Conservation (phyloP, 2,797 vertebrate species). For the Falco concolor region DNA sequence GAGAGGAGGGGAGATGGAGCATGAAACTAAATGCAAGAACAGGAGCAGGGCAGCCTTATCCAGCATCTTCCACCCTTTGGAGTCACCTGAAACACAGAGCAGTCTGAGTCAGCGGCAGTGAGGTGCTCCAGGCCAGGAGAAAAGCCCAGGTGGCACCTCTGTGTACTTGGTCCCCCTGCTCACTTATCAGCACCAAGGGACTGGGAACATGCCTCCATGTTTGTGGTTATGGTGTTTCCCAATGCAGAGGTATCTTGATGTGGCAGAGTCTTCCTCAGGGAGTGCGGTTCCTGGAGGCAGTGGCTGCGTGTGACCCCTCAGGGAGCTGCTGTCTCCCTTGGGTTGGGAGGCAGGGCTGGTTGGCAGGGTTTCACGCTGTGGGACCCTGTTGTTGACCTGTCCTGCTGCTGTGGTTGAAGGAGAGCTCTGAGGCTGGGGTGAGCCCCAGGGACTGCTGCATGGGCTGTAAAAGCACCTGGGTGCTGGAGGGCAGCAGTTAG, state of each 20-base stretch:
- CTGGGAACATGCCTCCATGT: neutral
- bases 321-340: neutral
- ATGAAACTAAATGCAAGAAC: slow-evolving; percentile 80
- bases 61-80: slow-evolving; percentile 74
- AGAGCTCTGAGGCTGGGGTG: neutral
- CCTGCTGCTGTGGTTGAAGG: neutral
- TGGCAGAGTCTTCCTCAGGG: neutral
- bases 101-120: neutral
- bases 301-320: neutral
- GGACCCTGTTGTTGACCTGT: neutral
- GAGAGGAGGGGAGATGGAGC: slow-evolving; percentile 77
- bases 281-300: neutral
- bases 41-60: slow-evolving; percentile 81
- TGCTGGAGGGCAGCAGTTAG: neutral
- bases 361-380: neutral
- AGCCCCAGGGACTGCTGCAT: neutral
- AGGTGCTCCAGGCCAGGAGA: neutral
- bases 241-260: neutral
- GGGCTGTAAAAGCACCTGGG: neutral
- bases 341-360: neutral
- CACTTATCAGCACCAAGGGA: neutral
- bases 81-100: slow-evolving; percentile 34
- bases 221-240: neutral
- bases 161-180: neutral
- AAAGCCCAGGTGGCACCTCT: neutral